Base-by-base conservation (phyloP, 2,113 vertebrate species). In the Hymenochirus boettgeri region DNA sequence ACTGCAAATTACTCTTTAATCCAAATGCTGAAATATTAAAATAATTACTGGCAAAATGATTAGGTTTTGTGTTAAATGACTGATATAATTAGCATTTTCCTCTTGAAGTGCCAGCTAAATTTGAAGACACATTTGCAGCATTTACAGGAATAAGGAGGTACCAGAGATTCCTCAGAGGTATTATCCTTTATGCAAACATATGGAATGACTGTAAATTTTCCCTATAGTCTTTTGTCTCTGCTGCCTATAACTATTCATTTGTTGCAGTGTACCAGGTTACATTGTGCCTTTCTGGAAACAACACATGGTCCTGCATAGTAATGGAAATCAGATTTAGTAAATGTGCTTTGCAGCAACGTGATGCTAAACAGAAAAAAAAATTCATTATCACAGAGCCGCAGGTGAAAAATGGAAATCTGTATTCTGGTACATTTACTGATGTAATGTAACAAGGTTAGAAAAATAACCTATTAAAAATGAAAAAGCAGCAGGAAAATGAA, bases 221-320 rank as follows among this genome's bases (percentile, higher is more conserved):
- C 62, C 39, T 13, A 19, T 42, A 57, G 62, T 50, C 53, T 18
- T 57, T 48, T 63, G 27, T 48, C 53, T 47, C 46, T 26, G 57
- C 13, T 65, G 62, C 62, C 35, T 22, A 65, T 37, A 65, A 48
- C 54, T 26, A 65, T 65, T 65, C n/a, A 57, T 50, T 57, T 55
- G 10, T 57, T 65, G 62, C 46, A 24, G 18, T n/a, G 53, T 42
- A 55, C 35, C 24, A 18, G 35, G 33, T 55, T 2, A 55, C 52
- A 55, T 48, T 65, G 54, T 2, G 19, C 23, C 50, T 12, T 3
- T 11, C 61, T 18, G 17, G 17, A 13, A 15, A 24, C 7, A 25
- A 45, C 53, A 42, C 17, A 21, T 50, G 46, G 50, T 50, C 59
- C 18, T 13, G 26, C 27, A 33, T 48, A 15, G 46, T 26, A 61